Conservation (phyloP, 2,797 vertebrate species). For the Falco columbarius region DNA sequence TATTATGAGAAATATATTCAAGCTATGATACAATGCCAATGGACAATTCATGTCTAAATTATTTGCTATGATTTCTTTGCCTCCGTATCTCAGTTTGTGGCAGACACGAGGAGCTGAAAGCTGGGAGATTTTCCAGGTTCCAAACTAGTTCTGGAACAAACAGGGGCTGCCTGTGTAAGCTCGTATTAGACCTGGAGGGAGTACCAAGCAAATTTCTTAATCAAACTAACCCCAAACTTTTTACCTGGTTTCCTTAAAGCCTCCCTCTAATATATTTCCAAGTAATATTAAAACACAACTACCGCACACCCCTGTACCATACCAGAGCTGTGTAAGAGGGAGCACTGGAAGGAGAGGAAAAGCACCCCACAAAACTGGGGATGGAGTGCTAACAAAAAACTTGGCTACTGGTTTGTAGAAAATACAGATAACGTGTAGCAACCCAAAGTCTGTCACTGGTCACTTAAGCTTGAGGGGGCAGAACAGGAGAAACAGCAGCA, state of each 20-base stretch:
- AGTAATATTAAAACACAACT: not conserved
- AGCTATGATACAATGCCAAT: slow-evolving; percentile 56
- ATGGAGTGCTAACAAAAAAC: not conserved
- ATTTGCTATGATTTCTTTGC: slow-evolving; percentile 54
- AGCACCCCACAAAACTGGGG: not conserved
- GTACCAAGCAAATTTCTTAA: not conserved
- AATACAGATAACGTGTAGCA: not conserved
- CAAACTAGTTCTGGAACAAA: slow-evolving; percentile 1
- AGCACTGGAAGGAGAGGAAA: not conserved
- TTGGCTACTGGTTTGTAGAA: not conserved
- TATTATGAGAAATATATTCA: slow-evolving; percentile 63
- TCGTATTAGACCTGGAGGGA: not conserved
- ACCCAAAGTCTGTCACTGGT: not conserved
- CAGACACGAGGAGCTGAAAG: not conserved
- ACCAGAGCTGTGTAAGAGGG: not conserved
- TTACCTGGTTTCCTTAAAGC: not conserved
- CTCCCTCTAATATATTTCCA: not conserved
- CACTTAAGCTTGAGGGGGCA: not conserved
- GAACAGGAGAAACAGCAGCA: not conserved
- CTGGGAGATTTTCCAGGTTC: slow-evolving; percentile 30
- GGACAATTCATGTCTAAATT: slow-evolving; percentile 53
- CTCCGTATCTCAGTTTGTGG: not conserved
- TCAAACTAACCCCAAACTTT: not conserved
- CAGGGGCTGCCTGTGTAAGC: not conserved
- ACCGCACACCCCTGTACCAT: not conserved